These are phyloP conservation scores for Loris lydekkerianus DNA, from an alignment of 2,797 vertebrate species.

Conservation along the genomic window DNA sequence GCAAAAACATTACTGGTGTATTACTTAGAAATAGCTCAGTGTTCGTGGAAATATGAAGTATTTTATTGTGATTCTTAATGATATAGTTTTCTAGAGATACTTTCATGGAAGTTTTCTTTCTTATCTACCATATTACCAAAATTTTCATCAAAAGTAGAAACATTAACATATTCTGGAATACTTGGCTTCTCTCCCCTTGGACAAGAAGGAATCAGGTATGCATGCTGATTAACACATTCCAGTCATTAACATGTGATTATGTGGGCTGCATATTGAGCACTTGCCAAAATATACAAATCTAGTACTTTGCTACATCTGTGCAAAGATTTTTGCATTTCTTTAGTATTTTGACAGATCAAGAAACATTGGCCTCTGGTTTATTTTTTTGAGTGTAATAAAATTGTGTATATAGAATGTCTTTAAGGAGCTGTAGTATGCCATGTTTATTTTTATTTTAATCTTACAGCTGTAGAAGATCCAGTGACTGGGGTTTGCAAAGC, in stretches of 20 bases:
- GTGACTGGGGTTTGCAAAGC: slow-evolving; percentile 71
- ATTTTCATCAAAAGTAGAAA: slow-evolving; percentile 86
- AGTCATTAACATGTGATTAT: slow-evolving; percentile 94
- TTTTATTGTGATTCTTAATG: slow-evolving; percentile 69
- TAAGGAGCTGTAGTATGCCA: slow-evolving; percentile 75
- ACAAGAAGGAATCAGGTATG: slow-evolving; percentile 91
- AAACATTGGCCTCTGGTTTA: slow-evolving; percentile 84
- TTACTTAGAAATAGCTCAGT: slow-evolving; percentile 44
- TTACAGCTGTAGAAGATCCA: slow-evolving; percentile 81
- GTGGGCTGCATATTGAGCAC: slow-evolving; percentile 94
- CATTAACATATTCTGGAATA: slow-evolving; percentile 85
- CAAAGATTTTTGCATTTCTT: slow-evolving; percentile 88
- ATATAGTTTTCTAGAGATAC: slow-evolving; percentile 69
- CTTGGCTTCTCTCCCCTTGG: slow-evolving; percentile 83
- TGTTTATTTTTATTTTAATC: slow-evolving; percentile 84
- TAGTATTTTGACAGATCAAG: slow-evolving; percentile 88
- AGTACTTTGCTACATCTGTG: slow-evolving; percentile 87
- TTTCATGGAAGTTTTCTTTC: slow-evolving; percentile 74
- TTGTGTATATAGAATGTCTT: slow-evolving; percentile 85
- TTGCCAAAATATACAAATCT: slow-evolving; percentile 94
- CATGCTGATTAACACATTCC: slow-evolving; percentile 94
- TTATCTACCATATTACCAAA: slow-evolving; percentile 75
- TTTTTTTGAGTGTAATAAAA: slow-evolving; percentile 84
- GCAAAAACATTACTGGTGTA: slow-evolving; percentile 30
- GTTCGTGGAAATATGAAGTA: not conserved